phyloP scores from a whole-genome alignment of 2,113 vertebrate genomes.

The Pleuronectes platessa region DNA sequence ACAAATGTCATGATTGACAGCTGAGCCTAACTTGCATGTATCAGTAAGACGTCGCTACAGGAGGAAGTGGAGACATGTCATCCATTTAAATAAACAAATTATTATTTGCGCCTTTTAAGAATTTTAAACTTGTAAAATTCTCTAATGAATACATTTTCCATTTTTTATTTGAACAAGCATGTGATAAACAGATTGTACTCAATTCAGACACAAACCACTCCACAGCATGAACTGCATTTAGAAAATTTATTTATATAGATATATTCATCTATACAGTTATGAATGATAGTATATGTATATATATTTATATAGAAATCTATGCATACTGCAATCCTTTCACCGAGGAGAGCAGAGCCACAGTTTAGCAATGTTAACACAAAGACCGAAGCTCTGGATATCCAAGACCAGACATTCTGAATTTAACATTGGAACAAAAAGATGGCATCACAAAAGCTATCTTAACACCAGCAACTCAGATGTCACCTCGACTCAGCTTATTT shows the following conservation, averaged over 20 bases:
- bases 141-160: background rate
- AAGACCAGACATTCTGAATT: conserved; percentile 34
- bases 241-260: conserved; percentile 75
- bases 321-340: conserved; percentile 74
- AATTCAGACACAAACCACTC: background rate
- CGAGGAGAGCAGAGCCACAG: conserved; percentile 68
- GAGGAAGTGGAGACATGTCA: no score
- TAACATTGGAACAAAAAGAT: conserved; percentile 25
- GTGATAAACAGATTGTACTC: background rate
- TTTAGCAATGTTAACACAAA: conserved; percentile 65
- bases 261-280: conserved; percentile 72
- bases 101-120: no score
- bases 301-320: conserved; percentile 69
- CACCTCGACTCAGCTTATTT: conserved; percentile 31
- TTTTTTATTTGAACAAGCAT: background rate
- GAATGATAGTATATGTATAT: conserved; percentile 66
- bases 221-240: conserved; percentile 52
- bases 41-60: no score
- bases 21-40: no score
- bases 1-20: no score
- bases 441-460: conserved; percentile 24
- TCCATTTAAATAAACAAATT: no score
- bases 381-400: conserved; percentile 66
- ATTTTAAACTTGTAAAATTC: no score
- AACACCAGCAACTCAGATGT: conserved; percentile 30